Evolutionary conservation across 2,888 invertebrate genomes (phyloP), one percentile per base, ranked within the genome.

Genomic region (Hermodice carunculata): DNA sequence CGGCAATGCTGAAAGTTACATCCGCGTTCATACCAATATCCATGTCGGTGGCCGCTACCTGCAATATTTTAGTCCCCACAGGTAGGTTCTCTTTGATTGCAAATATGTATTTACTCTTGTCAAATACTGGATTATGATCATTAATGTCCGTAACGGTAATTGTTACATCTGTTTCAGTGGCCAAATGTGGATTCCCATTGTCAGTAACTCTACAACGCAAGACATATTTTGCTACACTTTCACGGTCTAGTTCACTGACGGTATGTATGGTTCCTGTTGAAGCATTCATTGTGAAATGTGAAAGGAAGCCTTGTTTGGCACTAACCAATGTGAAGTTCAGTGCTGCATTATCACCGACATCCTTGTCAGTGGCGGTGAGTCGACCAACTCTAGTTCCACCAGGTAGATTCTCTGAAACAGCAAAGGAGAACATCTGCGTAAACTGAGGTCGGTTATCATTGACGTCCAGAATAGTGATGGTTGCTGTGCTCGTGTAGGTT

Each of bases 381-480:
- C 73, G 69, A 1, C 65, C 22, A 6, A 79, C 70, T 11, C 70
- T 64, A 1, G 51, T 57, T 1, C 69, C 74, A 8, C 54, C 57
- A 3, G 59, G 54, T 19, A 63, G 53, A 56, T 78, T 70, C 56
- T 81, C 81, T 14, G 64, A 56, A 26, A 81, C 62, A 6, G 67
- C 49, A 37, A 51, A 58, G 0, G 72, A 40, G 56, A 80, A 81
- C 6, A 70, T 64, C 64, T 28, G 76, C 24, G 68, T 70, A 60
- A 81, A 79, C 42, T 69, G 66, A 5, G 80, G 81, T 5, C 68
- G 70, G 46, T 75, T 75, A 61, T 81, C 80, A 61, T 81, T 81
- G 43, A 73, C 71, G 65, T 81, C 79, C 6, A 69, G 73, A 5
- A 81, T 24, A 32, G 34, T 34, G 31, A n/a, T n/a, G n/a, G n/a